A percentile compares a stretch with the other conserved stretches of the same genome.
These are phyloP conservation scores for Syritta pipiens DNA, from an alignment of 2,888 invertebrate species.

Conservation along the genomic window DNA sequence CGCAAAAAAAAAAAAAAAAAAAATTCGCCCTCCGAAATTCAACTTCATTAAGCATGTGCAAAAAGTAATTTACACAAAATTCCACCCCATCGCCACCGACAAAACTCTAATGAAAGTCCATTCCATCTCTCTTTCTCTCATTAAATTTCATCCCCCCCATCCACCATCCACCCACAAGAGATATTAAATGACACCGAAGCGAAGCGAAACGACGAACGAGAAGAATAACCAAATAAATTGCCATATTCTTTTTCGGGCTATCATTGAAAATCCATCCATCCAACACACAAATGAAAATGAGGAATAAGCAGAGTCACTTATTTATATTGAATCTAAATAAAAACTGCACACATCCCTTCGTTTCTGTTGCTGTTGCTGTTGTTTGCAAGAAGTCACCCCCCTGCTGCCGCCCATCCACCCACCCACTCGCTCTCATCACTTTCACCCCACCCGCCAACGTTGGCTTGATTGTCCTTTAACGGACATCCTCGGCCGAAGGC, in stretches of 20 bases:
- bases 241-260: constrained; percentile 26
- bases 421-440: not conserved
- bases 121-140: constrained; percentile 3
- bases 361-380: constrained; percentile 2
- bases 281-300: constrained; percentile 18
- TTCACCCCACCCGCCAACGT: constrained; percentile 24
- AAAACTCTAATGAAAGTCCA: constrained; percentile 12
- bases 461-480: constrained; percentile 65
- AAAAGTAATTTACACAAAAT: constrained; percentile 33
- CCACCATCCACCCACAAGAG: not conserved
- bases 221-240: constrained; percentile 22
- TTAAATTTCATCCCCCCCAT: constrained; percentile 1
- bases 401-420: not conserved
- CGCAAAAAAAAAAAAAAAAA: not conserved
- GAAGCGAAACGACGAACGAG: not conserved
- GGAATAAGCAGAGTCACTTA: constrained; percentile 36
- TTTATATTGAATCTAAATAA: constrained; percentile 62
- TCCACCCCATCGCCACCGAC: constrained; percentile 1
- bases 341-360: constrained; percentile 52
- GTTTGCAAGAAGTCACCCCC: constrained; percentile 49
- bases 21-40: no score
- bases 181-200: constrained; percentile 39
- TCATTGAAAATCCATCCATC: constrained; percentile 48
- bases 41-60: constrained; percentile 28
- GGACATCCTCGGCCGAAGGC: constrained; percentile 62